These are phyloP conservation scores for Popillia japonica DNA, from an alignment of 1,140 invertebrate species.

Conservation along the genomic window DNA sequence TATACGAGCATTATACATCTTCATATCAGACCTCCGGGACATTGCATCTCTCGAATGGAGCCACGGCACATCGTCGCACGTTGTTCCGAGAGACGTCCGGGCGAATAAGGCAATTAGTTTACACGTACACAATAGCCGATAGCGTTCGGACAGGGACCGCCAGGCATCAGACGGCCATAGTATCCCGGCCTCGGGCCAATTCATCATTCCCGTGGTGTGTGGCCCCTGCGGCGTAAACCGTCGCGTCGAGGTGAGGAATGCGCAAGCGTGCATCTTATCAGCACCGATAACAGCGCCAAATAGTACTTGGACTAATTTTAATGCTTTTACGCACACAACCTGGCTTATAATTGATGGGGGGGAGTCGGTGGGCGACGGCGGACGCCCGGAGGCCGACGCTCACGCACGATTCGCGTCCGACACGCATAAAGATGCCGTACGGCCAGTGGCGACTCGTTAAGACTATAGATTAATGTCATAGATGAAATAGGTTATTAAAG, in stretches of 20 bases:
- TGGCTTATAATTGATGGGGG: constrained; percentile 50
- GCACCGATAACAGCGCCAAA: constrained; percentile 49
- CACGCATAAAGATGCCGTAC: constrained; percentile 47
- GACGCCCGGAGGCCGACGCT: constrained; percentile 44
- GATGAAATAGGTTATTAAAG: no score
- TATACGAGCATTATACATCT: no score
- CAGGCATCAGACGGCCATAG: neutral
- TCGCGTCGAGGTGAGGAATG: constrained; percentile 36
- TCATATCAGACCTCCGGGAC: no score
- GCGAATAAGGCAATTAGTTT: neutral
- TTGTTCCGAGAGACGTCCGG: neutral
- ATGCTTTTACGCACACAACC: constrained; percentile 55
- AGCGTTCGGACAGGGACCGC: neutral
- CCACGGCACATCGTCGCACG: neutral
- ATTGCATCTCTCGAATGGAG: no score
- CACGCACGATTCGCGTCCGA: constrained; percentile 44
- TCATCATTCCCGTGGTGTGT: constrained; percentile 37
- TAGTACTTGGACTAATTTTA: constrained; percentile 54
- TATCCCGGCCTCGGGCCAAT: constrained; percentile 35
- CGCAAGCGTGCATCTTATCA: constrained; percentile 53
- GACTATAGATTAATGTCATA: no score
- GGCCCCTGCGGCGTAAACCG: constrained; percentile 24
- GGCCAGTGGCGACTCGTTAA: neutral
- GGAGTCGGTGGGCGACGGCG: constrained; percentile 42
- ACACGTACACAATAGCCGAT: neutral